These are phyloP conservation scores for Phrixothrix hirtus DNA, from an alignment of 2,888 invertebrate genomes.

Conservation along the genomic window DNA sequence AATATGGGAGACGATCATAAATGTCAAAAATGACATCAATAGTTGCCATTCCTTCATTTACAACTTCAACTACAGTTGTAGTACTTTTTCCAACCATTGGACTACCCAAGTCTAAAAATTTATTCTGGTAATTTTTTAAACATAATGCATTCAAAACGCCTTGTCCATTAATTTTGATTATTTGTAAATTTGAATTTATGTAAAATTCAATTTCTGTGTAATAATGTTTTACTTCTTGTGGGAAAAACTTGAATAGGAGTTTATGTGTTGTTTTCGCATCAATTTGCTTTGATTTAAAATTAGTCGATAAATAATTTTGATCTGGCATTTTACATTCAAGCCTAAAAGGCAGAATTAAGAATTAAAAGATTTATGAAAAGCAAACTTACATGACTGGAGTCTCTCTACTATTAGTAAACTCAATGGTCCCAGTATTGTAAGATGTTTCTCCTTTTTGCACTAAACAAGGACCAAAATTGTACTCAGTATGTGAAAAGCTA, in stretches of 20 bases:
- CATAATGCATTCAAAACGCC: slow-evolving; percentile 55
- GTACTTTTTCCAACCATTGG: slow-evolving; percentile 57
- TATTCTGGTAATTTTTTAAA: slow-evolving; percentile 50
- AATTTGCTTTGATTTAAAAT: slow-evolving; percentile 56
- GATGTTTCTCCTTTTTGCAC: slow-evolving; percentile 59
- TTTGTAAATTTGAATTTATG: slow-evolving; percentile 61
- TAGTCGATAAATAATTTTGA: slow-evolving; percentile 59
- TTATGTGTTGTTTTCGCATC: slow-evolving; percentile 54
- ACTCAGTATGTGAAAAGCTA: slow-evolving; percentile 65
- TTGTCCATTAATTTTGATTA: slow-evolving; percentile 62
- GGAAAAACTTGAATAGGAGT: slow-evolving; percentile 62
- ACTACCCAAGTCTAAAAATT: slow-evolving; percentile 53
- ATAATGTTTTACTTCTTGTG: slow-evolving; percentile 59
- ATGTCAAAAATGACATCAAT: slow-evolving; percentile 62
- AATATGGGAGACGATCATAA: slow-evolving; percentile 56
- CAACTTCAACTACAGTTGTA: slow-evolving; percentile 60
- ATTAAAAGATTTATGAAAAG: not conserved
- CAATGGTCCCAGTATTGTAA: slow-evolving; percentile 55
- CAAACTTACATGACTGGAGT: slow-evolving; percentile 45
- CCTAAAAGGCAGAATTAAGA: slow-evolving; percentile 51
- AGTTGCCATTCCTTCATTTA: slow-evolving; percentile 62
- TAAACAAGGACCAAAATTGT: slow-evolving; percentile 70
- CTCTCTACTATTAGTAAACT: slow-evolving; percentile 51
- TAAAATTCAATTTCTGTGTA: slow-evolving; percentile 60
- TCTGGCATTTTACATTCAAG: slow-evolving; percentile 59